Conservation (phyloP, 2,113 vertebrate species). For the Embiotoca jacksoni region DNA sequence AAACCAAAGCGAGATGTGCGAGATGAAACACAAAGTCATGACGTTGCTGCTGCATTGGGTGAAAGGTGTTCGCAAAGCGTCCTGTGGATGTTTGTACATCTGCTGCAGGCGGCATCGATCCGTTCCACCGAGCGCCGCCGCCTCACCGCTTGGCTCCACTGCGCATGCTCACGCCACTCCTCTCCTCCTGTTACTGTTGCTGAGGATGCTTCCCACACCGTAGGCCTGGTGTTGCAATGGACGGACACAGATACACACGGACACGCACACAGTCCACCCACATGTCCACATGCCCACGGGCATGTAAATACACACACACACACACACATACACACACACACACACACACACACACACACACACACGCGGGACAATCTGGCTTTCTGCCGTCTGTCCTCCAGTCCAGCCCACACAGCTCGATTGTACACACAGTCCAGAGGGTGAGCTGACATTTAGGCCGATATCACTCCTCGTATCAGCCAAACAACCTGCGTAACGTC, state of each 20-base stretch:
- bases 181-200: constrained; percentile 73
- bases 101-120: constrained; percentile 26
- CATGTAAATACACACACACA: constrained; percentile 63
- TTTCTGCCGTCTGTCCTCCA: constrained; percentile 76
- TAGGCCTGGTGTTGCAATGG: constrained; percentile 74
- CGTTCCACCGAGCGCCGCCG: constrained; percentile 55
- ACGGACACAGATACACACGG: constrained; percentile 59
- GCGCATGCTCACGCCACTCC: constrained; percentile 71
- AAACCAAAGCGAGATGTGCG: background rate
- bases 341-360: constrained; percentile 43
- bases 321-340: constrained; percentile 48
- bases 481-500: constrained; percentile 61
- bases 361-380: constrained; percentile 79
- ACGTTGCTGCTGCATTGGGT: constrained; percentile 31
- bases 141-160: constrained; percentile 62
- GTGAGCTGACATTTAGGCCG: constrained; percentile 81
- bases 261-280: constrained; percentile 68
- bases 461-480: constrained; percentile 68
- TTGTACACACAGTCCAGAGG: constrained; percentile 76
- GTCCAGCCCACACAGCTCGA: constrained; percentile 75
- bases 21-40: background rate
- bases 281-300: constrained; percentile 77
- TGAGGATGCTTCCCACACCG: constrained; percentile 78
- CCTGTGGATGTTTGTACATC: constrained; percentile 42
- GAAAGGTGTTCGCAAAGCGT: constrained; percentile 45